Base-by-base conservation (phyloP, 2,888 invertebrate species). In the Latrodectus hesperus region DNA sequence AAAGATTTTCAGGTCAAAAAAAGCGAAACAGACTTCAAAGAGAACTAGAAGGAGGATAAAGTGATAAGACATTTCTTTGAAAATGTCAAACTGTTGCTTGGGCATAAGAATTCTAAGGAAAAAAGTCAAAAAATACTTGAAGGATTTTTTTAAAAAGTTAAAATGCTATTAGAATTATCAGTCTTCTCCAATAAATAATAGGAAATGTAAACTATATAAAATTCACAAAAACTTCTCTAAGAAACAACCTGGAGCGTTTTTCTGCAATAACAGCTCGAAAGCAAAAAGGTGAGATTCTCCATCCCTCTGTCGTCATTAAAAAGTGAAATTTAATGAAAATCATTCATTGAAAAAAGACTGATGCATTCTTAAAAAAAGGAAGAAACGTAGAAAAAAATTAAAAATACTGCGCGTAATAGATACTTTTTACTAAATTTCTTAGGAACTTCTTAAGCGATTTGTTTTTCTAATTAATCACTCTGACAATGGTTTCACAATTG, bases 131-230 rank as follows among this genome's bases (percentile, higher is more conserved):
- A 51, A 11, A 51, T 11, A 26, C 22, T 64, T 17, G 72, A 52
- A 72, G 65, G 17, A 72, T 17, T 10, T 38, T 71, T 49, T 38
- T 60, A 10, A 60, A 60, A 60, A 16, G 60, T 16, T 9, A 60
- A 73, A 74, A 74, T 71, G 65, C 51, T 16, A 51, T 14, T 70
- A 51, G 71, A 81, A 81, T 60, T 74, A 67, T 52, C 74, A n/a
- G 52, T 53, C 14, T 65, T 65, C 65, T 67, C n/a, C 38, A 52
- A 17, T 73, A 81, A 67, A 79, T 67, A 81, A 81, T 67, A 26
- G 53, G 73, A 74, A 81, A 67, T 68, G 72, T 49, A 74, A 74
- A 81, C 81, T 81, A 67, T 74, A 26, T 38, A 38, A 67, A 12
- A 55, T 0, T 52, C 53, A 52, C 26, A 16, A 73, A 51, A 81